A percentile compares a stretch with the other conserved stretches of the same genome.
These are phyloP conservation scores for Holothuria leucospilota DNA, from an alignment of 53 echinoderm and acorn worm genomes.

Conservation along the genomic window DNA sequence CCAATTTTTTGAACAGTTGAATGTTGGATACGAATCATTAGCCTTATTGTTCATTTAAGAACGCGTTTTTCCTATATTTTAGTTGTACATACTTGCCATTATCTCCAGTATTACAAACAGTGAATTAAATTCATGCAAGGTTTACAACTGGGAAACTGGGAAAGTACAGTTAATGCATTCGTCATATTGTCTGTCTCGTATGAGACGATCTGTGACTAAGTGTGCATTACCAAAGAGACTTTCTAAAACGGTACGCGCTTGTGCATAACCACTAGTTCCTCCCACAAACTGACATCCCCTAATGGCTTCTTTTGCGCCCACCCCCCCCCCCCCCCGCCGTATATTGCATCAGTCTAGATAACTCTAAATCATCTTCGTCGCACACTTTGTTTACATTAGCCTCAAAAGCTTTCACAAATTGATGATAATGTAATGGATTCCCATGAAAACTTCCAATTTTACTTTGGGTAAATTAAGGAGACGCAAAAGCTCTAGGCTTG, in stretches of 20 bases:
- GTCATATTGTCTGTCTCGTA: slow-evolving; percentile 54
- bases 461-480: slow-evolving; percentile 60
- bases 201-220: slow-evolving; percentile 49
- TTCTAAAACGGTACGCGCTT: slow-evolving; percentile 45
- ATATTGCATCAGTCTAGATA: slow-evolving; percentile 57
- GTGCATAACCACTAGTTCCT: slow-evolving; percentile 30
- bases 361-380: slow-evolving; percentile 50
- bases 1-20: slow-evolving; percentile 11
- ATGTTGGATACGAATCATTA: slow-evolving; percentile 24
- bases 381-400: slow-evolving; percentile 59
- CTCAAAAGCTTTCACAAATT: slow-evolving; percentile 53
- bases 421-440: slow-evolving; percentile 58
- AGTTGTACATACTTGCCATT: slow-evolving; percentile 47
- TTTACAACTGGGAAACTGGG: slow-evolving; percentile 26
- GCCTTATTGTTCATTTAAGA: slow-evolving; percentile 17
- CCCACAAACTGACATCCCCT: slow-evolving; percentile 53
- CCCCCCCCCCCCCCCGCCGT: slow-evolving; percentile 33
- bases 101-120: slow-evolving; percentile 46
- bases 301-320: slow-evolving; percentile 65
- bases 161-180: slow-evolving; percentile 35
- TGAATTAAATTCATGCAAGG: slow-evolving; percentile 54
- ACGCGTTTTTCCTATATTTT: slow-evolving; percentile 30
- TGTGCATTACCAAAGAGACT: slow-evolving; percentile 52
- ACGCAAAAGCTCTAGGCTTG: slow-evolving; percentile 34
- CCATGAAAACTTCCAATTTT: slow-evolving; percentile 56